A percentile compares a stretch with the other conserved stretches of the same genome.
phyloP scores from a whole-genome alignment of 1,140 invertebrate genomes.

The Littorina saxatilis region DNA sequence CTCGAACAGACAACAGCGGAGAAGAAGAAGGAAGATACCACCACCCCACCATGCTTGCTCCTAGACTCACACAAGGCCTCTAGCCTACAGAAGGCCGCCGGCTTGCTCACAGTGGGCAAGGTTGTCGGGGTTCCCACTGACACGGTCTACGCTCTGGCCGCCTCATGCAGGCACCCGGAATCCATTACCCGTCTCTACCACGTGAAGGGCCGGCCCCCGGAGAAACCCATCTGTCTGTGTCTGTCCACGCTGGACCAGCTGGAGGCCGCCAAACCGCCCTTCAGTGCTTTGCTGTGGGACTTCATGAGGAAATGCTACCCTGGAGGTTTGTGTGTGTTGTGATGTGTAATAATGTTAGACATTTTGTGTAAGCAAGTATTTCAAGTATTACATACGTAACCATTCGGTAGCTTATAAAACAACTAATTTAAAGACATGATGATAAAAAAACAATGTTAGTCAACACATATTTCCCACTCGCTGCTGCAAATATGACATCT shows the following conservation, averaged over 20 bases:
- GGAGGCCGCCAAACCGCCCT: constrained; percentile 47
- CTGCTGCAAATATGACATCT: too few relatives aligned
- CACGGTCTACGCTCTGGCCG: constrained; percentile 61
- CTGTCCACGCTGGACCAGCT: constrained; percentile 57
- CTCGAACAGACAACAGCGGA: too few relatives aligned
- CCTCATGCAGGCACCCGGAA: constrained; percentile 55
- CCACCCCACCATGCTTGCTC: constrained; percentile 37
- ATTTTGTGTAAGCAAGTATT: too few relatives aligned
- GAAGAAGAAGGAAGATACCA: background rate
- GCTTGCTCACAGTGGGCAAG: constrained; percentile 40
- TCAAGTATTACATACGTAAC: too few relatives aligned
- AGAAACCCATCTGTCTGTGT: constrained; percentile 62
- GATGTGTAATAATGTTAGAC: too few relatives aligned
- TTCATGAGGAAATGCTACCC: constrained; percentile 58
- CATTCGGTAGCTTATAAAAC: too few relatives aligned
- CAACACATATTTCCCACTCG: too few relatives aligned
- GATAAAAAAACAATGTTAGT: too few relatives aligned
- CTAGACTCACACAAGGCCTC: constrained; percentile 50
- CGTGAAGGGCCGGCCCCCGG: constrained; percentile 58
- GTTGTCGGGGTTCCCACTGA: constrained; percentile 56
- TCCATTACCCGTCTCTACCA: constrained; percentile 55
- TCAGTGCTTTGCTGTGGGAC: constrained; percentile 53
- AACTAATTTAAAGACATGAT: background rate
- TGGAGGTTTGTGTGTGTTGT: constrained; percentile 38
- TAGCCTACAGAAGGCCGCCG: constrained; percentile 38